Conservation (phyloP, 2,888 invertebrate species). For the Trichopoda pennipes region DNA sequence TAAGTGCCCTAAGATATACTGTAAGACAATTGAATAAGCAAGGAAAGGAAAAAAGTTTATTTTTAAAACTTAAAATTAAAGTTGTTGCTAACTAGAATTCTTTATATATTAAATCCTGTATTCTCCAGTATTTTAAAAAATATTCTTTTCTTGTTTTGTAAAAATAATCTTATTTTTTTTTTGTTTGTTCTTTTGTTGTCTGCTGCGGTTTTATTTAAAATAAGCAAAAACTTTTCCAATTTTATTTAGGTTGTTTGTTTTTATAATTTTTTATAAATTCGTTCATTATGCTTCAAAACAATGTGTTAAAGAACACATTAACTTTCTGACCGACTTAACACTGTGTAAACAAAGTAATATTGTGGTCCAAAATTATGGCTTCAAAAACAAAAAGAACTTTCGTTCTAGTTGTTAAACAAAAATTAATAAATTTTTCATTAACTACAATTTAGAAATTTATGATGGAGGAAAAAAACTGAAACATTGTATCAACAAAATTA, state of each 20-base stretch:
- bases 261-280: slow-evolving; percentile 5
- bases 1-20: slow-evolving; percentile 29
- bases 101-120: not conserved
- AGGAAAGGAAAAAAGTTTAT: not conserved
- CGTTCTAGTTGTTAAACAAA: slow-evolving; percentile 30
- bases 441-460: slow-evolving; percentile 32
- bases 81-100: not conserved
- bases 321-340: slow-evolving; percentile 47
- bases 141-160: not conserved
- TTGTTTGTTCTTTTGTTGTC: not conserved
- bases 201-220: slow-evolving; percentile 24
- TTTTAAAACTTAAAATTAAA: not conserved
- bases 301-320: slow-evolving; percentile 55
- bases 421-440: slow-evolving; percentile 31
- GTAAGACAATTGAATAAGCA: slow-evolving; percentile 6
- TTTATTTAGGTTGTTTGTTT: not conserved
- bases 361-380: slow-evolving; percentile 54
- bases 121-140: not conserved
- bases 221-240: slow-evolving; percentile 52
- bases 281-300: slow-evolving; percentile 26
- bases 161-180: not conserved
- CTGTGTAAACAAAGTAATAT: slow-evolving; percentile 59
- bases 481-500: slow-evolving; percentile 1
- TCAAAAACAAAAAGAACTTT: slow-evolving; percentile 5
- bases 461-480: slow-evolving; percentile 4